These are phyloP conservation scores for Saturnia japonica DNA, from an alignment of 2,888 invertebrate genomes.

Conservation along the genomic window DNA sequence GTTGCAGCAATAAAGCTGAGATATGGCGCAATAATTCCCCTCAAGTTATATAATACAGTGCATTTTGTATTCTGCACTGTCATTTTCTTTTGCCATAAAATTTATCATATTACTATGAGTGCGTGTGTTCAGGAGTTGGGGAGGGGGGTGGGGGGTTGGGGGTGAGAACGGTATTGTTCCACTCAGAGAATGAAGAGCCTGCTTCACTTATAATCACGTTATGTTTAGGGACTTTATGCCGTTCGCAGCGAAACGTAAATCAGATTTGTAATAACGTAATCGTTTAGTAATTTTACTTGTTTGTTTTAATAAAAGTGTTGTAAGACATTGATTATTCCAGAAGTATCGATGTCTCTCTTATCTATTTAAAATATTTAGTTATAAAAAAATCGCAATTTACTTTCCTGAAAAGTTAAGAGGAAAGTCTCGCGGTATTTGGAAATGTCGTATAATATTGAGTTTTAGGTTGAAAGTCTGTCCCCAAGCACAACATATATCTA, in stretches of 20 bases:
- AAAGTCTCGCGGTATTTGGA: too few species aligned
- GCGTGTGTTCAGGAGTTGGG: background rate
- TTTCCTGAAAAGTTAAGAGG: too few species aligned
- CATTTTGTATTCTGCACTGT: conserved; percentile 22
- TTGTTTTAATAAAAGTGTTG: too few species aligned
- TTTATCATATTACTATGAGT: conserved; percentile 3
- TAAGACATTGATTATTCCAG: too few species aligned
- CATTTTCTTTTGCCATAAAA: conserved; percentile 9
- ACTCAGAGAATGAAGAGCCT: background rate
- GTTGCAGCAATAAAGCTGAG: conserved; percentile 38
- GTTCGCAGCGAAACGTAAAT: background rate
- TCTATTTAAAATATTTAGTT: too few species aligned
- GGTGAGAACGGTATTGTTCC: background rate
- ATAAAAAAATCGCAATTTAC: too few species aligned
- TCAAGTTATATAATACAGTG: conserved; percentile 31
- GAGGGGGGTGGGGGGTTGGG: background rate
- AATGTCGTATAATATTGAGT: too few species aligned
- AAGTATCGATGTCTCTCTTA: too few species aligned
- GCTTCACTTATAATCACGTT: background rate
- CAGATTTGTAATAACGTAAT: too few species aligned
- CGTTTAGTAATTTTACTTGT: too few species aligned
- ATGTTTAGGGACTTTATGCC: background rate
- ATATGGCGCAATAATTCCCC: conserved; percentile 37
- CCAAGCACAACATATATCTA: too few species aligned
- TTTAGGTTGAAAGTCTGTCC: too few species aligned